These are phyloP conservation scores for Thamnophis elegans DNA, from an alignment of 2,797 vertebrate genomes.

Conservation along the genomic window DNA sequence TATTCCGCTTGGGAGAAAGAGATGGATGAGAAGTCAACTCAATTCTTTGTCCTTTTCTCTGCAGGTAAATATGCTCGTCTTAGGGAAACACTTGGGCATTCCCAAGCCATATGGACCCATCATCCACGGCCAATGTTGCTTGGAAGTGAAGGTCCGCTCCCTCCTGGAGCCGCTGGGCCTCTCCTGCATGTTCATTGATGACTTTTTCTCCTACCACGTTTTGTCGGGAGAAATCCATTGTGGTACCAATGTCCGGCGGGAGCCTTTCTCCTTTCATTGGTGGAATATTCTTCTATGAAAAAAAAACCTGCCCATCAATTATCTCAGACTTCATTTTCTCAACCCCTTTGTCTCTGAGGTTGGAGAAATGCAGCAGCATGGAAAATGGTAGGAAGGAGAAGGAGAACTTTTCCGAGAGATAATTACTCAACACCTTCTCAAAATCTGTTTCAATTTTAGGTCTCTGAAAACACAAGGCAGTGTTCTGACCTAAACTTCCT, in stretches of 20 bases:
- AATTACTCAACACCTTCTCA: neutral
- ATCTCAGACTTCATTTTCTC: neutral
- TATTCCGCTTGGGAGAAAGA: neutral
- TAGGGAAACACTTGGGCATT: constrained; percentile 84
- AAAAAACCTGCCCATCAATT: rapidly evolving
- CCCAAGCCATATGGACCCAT: constrained; percentile 87
- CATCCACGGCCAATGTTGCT: constrained; percentile 78
- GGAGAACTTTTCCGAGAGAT: neutral
- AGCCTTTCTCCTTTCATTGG: constrained; percentile 82
- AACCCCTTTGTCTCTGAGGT: too few species aligned
- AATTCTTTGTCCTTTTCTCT: neutral
- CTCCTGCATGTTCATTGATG: constrained; percentile 82
- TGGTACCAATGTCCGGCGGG: constrained; percentile 83
- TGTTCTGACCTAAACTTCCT: too few species aligned
- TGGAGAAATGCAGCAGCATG: neutral
- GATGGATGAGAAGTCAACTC: neutral
- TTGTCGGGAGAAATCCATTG: constrained; percentile 84
- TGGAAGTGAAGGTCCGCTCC: constrained; percentile 79
- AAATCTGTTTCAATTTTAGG: neutral
- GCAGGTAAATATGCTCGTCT: constrained; percentile 91
- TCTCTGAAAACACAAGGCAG: neutral
- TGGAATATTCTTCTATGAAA: constrained; percentile 83
- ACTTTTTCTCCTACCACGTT: constrained; percentile 82
- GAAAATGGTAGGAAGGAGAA: neutral
- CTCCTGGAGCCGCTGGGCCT: constrained; percentile 83